These are phyloP conservation scores for Rhipidura dahli DNA, from an alignment of 2,113 vertebrate species.

Conservation along the genomic window DNA sequence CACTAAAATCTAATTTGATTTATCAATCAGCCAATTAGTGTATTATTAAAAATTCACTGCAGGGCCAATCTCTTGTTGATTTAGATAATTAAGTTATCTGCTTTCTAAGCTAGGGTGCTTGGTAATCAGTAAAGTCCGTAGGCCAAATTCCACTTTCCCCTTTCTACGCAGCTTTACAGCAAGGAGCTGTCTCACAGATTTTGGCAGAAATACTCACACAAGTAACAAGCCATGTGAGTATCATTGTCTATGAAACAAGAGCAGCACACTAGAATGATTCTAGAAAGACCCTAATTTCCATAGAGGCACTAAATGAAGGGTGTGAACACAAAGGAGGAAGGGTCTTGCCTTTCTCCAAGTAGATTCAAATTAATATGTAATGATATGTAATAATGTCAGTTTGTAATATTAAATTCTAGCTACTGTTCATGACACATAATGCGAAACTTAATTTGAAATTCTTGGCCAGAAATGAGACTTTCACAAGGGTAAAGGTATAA, in stretches of 20 bases:
- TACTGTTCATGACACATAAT: neutral
- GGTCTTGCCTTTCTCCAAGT: neutral
- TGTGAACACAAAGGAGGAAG: neutral
- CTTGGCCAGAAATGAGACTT: neutral
- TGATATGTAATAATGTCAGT: neutral
- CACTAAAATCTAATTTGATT: slow-evolving; percentile 63
- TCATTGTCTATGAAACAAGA: neutral
- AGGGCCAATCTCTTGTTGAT: slow-evolving; percentile 61
- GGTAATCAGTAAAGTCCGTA: neutral
- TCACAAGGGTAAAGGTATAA: neutral
- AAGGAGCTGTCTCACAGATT: neutral
- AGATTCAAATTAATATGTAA: neutral
- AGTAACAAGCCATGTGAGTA: neutral
- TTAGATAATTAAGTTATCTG: slow-evolving; percentile 63
- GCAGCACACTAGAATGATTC: neutral
- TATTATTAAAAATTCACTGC: slow-evolving; percentile 67
- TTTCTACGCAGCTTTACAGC: neutral
- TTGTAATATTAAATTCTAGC: neutral
- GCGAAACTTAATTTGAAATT: slow-evolving; percentile 8
- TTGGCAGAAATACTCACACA: neutral
- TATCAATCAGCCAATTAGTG: slow-evolving; percentile 64
- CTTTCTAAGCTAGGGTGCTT: neutral
- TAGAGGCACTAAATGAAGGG: neutral
- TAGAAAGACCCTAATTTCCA: neutral
- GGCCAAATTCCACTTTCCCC: neutral